Conservation (phyloP, 1,140 invertebrate genomes). For the Asbolus verrucosus region DNA sequence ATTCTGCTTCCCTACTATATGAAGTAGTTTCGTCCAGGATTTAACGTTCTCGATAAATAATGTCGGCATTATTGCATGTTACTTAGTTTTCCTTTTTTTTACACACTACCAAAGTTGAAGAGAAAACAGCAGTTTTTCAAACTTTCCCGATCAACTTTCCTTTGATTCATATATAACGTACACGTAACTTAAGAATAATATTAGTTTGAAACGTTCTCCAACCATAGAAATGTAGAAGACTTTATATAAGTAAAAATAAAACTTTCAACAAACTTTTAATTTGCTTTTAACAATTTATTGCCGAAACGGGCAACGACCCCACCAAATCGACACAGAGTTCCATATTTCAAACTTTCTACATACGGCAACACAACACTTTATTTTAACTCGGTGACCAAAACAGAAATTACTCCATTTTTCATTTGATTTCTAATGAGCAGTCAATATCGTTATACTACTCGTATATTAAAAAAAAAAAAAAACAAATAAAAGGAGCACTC, state of each 20-base stretch:
- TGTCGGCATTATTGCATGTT: constrained; percentile 48
- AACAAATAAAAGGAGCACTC: no score
- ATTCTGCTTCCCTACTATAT: constrained; percentile 43
- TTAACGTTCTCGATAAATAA: constrained; percentile 47
- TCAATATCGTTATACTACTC: no score
- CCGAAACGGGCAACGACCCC: constrained; percentile 26
- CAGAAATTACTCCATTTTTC: constrained; percentile 3
- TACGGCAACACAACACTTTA: no score
- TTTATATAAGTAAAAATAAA: constrained; percentile 44
- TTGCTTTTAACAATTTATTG: constrained; percentile 44
- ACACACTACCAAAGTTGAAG: constrained; percentile 35
- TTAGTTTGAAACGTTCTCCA: constrained; percentile 46
- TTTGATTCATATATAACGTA: constrained; percentile 49
- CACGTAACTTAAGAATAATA: constrained; percentile 50
- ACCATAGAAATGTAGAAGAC: constrained; percentile 43
- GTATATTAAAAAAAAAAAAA: no score
- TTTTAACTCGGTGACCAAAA: no score
- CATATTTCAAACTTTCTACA: constrained; percentile 23
- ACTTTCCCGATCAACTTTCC: constrained; percentile 48
- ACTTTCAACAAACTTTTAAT: constrained; percentile 43
- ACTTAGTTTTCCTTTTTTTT: constrained; percentile 48
- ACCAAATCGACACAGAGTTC: constrained; percentile 5
- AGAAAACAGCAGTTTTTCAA: constrained; percentile 50
- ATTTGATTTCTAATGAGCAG: no score
- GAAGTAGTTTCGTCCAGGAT: constrained; percentile 42